Evolutionary conservation across 2,113 vertebrate genomes (phyloP).

Genomic region (Canis aureus): DNA sequence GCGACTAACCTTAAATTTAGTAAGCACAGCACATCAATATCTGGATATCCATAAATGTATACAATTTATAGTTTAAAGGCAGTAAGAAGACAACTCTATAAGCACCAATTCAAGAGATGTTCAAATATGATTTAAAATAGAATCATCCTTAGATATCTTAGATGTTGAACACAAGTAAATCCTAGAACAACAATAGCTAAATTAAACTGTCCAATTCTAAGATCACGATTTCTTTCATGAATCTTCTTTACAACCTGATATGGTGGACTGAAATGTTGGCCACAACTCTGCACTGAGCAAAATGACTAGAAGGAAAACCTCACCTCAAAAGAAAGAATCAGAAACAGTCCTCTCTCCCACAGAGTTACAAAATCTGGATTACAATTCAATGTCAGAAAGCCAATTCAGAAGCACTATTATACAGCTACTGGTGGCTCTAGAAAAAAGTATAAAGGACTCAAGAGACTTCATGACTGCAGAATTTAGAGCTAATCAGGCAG

Average conservation of each 20-base stretch:
- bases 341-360: too few species aligned
- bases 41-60: background rate
- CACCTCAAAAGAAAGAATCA: too few species aligned
- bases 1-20: background rate
- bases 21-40: background rate
- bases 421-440: too few species aligned
- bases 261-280: background rate
- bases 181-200: background rate
- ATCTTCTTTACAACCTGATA: background rate
- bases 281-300: too few species aligned
- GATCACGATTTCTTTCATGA: background rate
- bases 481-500: too few species aligned
- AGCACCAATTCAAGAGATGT: background rate
- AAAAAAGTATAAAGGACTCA: too few species aligned
- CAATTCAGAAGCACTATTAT: too few species aligned
- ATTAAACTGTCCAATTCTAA: background rate
- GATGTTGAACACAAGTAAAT: background rate
- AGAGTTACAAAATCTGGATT: too few species aligned
- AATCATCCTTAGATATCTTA: background rate
- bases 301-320: too few species aligned
- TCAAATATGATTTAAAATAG: background rate
- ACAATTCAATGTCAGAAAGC: too few species aligned
- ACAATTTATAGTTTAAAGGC: background rate
- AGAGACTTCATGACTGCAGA: too few species aligned
- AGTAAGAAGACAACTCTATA: background rate